Conservation (phyloP, 2,888 invertebrate species). For the Beris morrisii region DNA sequence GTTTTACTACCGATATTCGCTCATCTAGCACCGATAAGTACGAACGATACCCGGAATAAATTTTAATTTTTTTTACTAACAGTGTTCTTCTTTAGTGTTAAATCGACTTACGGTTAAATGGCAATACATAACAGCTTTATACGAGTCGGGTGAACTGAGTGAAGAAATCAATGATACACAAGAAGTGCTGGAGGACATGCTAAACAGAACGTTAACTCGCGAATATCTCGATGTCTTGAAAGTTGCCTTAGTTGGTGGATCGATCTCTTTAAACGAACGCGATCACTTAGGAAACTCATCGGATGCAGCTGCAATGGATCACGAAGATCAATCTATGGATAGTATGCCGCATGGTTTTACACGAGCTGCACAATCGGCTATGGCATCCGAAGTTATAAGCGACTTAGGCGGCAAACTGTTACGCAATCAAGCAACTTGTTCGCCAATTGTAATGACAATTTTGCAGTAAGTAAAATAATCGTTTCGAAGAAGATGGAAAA, state of each 20-base stretch:
- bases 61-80: neutral
- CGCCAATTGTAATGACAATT: slow-evolving; percentile 66
- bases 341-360: slow-evolving; percentile 61
- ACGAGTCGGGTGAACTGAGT: slow-evolving; percentile 75
- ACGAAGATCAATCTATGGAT: slow-evolving; percentile 71
- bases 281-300: slow-evolving; percentile 45
- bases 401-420: slow-evolving; percentile 78
- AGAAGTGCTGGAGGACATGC: slow-evolving; percentile 82
- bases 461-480: slow-evolving; percentile 54
- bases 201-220: slow-evolving; percentile 81
- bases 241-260: slow-evolving; percentile 73
- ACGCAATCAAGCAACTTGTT: slow-evolving; percentile 65
- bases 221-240: slow-evolving; percentile 86
- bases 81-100: slow-evolving; percentile 59
- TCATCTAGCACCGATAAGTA: slow-evolving; percentile 77
- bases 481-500: neutral
- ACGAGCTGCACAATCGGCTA: slow-evolving; percentile 55
- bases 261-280: slow-evolving; percentile 58
- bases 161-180: slow-evolving; percentile 77
- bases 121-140: slow-evolving; percentile 75
- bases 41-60: slow-evolving; percentile 42
- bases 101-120: slow-evolving; percentile 73
- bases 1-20: slow-evolving; percentile 79
- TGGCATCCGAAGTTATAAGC: slow-evolving; percentile 74
- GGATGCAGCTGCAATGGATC: slow-evolving; percentile 61